phyloP scores from a whole-genome alignment of 1,140 invertebrate genomes.

The Drosophila gunungcola region DNA sequence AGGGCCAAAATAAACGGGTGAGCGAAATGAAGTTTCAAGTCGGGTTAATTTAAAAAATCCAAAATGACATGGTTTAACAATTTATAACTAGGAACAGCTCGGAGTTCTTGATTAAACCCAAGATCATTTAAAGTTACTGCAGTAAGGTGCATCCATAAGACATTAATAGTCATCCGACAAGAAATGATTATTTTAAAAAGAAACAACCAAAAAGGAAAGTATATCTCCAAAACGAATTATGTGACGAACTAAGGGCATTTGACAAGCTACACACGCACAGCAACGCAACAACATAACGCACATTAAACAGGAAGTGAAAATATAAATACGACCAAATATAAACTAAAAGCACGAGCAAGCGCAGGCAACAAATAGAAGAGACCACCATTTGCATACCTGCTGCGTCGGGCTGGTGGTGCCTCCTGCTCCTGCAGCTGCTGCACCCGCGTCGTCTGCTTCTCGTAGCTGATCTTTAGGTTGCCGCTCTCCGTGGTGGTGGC shows the following conservation, averaged over 20 bases:
- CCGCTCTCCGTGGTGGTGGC: conserved; percentile 84
- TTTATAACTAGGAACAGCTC: too few species aligned
- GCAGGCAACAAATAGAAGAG: conserved; percentile 14
- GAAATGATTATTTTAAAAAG: too few species aligned
- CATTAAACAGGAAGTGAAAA: conserved; percentile 1
- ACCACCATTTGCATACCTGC: conserved; percentile 69
- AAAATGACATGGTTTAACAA: too few species aligned
- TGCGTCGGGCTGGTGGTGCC: conserved; percentile 82
- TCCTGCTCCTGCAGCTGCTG: conserved; percentile 83
- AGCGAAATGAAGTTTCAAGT: not conserved
- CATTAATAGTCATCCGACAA: too few species aligned
- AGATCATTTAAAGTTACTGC: too few species aligned
- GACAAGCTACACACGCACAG: conserved; percentile 12
- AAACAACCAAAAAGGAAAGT: too few species aligned
- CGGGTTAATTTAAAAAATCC: too few species aligned
- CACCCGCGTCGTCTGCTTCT: conserved; percentile 85
- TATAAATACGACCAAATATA: not conserved
- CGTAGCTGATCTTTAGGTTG: conserved; percentile 85
- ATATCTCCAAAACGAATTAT: not conserved
- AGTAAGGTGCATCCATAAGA: too few species aligned
- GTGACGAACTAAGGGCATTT: not conserved
- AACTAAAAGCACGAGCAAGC: conserved; percentile 28
- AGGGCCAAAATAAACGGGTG: not conserved
- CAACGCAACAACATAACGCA: conserved; percentile 23
- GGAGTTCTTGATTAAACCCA: too few species aligned